Conservation (phyloP, 92 coral and sea anemone genomes). For the Zoanthus sociatus region DNA sequence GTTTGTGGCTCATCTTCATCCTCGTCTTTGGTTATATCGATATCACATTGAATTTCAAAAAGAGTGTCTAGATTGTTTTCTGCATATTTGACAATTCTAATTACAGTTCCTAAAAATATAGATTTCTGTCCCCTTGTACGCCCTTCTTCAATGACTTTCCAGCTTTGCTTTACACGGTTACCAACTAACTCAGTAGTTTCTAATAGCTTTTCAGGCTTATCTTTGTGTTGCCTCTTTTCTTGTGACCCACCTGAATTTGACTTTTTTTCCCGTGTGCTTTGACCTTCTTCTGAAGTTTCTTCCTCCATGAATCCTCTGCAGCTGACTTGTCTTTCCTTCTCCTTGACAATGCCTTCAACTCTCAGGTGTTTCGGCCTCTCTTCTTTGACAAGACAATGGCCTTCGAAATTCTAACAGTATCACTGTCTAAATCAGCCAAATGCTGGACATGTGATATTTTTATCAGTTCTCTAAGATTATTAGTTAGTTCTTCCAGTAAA, state of each 20-base stretch:
- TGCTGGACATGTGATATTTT: constrained; percentile 26
- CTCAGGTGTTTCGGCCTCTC: constrained; percentile 9
- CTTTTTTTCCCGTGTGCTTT: constrained; percentile 1
- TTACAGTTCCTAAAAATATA: constrained; percentile 8
- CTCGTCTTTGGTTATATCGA: neutral
- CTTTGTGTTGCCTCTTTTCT: constrained; percentile 13
- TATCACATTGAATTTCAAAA: constrained; percentile 1
- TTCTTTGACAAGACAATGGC: constrained; percentile 24
- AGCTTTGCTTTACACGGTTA: constrained; percentile 9
- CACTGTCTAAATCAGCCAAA: constrained; percentile 10
- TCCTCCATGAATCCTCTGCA: neutral
- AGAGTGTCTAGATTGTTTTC: neutral
- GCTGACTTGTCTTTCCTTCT: neutral
- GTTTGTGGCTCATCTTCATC: constrained; percentile 2
- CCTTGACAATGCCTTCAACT: neutral
- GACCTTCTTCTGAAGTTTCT: constrained; percentile 12
- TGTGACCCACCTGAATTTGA: too few relatives aligned
- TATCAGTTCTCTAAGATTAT: neutral
- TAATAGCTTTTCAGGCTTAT: constrained; percentile 2
- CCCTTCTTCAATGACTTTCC: constrained; percentile 20
- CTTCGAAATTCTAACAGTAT: neutral
- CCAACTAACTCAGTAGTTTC: constrained; percentile 3
- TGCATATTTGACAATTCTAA: constrained; percentile 17
- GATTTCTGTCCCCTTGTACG: constrained; percentile 8
- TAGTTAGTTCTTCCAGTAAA: constrained; percentile 6